Conservation (phyloP, 2,888 invertebrate species). For the Gnatocerus cornutus region DNA sequence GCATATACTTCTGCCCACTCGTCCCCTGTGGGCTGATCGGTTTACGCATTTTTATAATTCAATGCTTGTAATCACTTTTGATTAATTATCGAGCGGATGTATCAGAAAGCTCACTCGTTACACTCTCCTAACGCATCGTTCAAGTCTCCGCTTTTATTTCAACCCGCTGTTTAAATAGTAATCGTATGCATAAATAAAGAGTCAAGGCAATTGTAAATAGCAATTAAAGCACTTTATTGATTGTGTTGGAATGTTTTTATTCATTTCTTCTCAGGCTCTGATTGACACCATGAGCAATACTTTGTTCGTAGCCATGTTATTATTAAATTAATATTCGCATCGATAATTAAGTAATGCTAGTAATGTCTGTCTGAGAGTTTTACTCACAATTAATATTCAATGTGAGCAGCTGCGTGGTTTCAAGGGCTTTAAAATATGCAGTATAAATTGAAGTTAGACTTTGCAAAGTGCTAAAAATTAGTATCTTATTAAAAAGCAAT, state of each 20-base stretch:
- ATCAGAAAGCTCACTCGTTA: conserved; percentile 15
- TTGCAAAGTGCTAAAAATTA: too few species aligned
- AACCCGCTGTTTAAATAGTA: not conserved
- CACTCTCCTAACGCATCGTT: conserved; percentile 35
- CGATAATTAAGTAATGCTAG: conserved; percentile 3
- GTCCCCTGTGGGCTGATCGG: conserved; percentile 37
- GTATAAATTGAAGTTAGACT: too few species aligned
- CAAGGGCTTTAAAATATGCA: too few species aligned
- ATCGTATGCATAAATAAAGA: conserved; percentile 14
- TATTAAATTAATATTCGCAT: conserved; percentile 29
- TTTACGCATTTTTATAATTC: conserved; percentile 41
- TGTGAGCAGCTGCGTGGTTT: not conserved
- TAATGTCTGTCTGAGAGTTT: conserved; percentile 1
- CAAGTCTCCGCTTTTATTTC: conserved; percentile 24
- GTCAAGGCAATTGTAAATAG: conserved; percentile 32
- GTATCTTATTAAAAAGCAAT: too few species aligned
- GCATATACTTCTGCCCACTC: conserved; percentile 46
- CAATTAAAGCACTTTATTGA: conserved; percentile 35
- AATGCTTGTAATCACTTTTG: conserved; percentile 27
- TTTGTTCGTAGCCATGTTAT: conserved; percentile 23
- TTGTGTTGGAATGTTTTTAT: conserved; percentile 37
- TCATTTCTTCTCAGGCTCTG: conserved; percentile 19
- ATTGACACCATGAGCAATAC: conserved; percentile 17
- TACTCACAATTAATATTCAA: not conserved
- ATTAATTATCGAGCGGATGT: conserved; percentile 35